phyloP scores from a whole-genome alignment of 2,888 invertebrate genomes.

The Pharmacophagus antenor region DNA sequence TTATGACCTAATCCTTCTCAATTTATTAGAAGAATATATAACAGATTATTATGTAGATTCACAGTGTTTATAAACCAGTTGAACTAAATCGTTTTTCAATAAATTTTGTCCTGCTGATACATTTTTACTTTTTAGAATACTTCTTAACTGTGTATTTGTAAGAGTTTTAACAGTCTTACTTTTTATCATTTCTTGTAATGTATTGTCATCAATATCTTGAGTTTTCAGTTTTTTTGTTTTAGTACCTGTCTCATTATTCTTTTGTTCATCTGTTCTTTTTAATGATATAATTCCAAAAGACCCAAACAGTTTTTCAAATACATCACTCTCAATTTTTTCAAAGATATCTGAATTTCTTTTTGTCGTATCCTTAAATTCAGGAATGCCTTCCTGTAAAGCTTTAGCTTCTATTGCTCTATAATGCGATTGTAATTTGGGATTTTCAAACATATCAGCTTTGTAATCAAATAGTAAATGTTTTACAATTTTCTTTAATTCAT shows the following conservation, averaged over 20 bases:
- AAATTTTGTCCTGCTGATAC: constrained; percentile 32
- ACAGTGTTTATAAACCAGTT: constrained; percentile 46
- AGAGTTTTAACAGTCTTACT: constrained; percentile 51
- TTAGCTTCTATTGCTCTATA: constrained; percentile 84
- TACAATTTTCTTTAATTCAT: constrained; percentile 81
- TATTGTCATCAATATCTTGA: constrained; percentile 52
- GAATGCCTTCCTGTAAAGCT: constrained; percentile 81
- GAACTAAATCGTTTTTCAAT: constrained; percentile 48
- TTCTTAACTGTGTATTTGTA: constrained; percentile 59
- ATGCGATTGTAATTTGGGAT: constrained; percentile 83
- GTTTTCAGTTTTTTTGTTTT: constrained; percentile 48
- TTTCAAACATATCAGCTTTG: constrained; percentile 83
- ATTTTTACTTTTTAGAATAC: constrained; percentile 54
- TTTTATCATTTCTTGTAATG: constrained; percentile 48
- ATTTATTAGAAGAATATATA: too few relatives aligned
- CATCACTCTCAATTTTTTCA: constrained; percentile 56
- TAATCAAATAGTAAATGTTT: constrained; percentile 81
- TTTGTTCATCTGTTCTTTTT: constrained; percentile 46
- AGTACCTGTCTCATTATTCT: constrained; percentile 35
- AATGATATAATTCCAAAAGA: constrained; percentile 52
- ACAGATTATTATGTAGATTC: constrained; percentile 29
- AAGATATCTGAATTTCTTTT: constrained; percentile 50
- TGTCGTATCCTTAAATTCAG: constrained; percentile 80
- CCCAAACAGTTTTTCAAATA: constrained; percentile 69
- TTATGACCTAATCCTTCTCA: too few relatives aligned